phyloP scores from a whole-genome alignment of 2,113 vertebrate species.

The Ptilonorhynchus violaceus region DNA sequence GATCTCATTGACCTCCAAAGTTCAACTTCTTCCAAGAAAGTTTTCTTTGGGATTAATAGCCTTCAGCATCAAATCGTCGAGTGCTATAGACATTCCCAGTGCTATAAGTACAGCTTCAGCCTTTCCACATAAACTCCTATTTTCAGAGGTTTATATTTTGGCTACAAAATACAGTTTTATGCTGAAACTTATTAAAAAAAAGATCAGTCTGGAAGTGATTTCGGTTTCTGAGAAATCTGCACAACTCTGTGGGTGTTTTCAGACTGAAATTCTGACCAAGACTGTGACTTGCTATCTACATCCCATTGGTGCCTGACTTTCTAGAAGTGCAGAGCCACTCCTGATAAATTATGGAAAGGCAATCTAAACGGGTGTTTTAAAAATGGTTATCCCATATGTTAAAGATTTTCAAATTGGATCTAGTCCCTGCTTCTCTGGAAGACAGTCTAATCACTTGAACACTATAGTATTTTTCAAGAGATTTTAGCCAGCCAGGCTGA shows the following conservation, averaged over 20 bases:
- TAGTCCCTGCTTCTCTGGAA: background rate
- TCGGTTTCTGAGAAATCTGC: background rate
- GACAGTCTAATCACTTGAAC: background rate
- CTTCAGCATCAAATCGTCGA: background rate
- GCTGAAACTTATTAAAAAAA: constrained; percentile 26
- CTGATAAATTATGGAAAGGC: background rate
- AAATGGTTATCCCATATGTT: background rate
- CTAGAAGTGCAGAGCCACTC: background rate
- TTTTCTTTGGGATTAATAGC: constrained; percentile 11
- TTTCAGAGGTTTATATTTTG: constrained; percentile 34
- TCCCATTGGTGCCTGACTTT: background rate
- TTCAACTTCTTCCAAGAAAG: background rate
- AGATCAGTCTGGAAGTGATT: background rate
- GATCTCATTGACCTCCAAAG: constrained; percentile 11
- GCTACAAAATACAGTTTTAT: constrained; percentile 11
- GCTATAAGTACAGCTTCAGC: background rate
- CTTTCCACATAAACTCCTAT: background rate
- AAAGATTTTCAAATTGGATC: background rate
- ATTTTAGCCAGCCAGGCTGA: background rate
- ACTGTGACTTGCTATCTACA: background rate
- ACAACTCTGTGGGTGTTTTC: background rate
- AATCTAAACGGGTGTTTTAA: background rate
- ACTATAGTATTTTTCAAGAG: background rate
- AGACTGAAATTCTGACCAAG: background rate
- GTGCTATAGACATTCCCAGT: background rate